phyloP scores from a whole-genome alignment of 92 coral and sea anemone species.

The Muricea muricata region DNA sequence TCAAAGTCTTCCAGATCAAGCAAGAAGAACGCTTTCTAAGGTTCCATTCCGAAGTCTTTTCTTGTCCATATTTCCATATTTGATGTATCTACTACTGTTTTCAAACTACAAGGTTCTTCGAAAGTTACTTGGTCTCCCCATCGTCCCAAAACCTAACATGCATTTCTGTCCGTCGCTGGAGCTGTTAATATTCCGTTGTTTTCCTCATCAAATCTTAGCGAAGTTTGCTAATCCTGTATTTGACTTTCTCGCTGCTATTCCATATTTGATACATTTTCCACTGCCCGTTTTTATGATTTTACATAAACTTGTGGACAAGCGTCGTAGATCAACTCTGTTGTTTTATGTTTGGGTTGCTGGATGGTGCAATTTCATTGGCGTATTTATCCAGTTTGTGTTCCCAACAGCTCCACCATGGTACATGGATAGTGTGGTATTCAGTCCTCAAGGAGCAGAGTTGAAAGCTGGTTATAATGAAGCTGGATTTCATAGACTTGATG shows the following conservation, averaged over 20 bases:
- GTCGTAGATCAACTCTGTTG: conserved; percentile 79
- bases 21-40: conserved; percentile 55
- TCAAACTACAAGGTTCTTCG: conserved; percentile 89
- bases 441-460: conserved; percentile 83
- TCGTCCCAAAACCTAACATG: conserved; percentile 80
- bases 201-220: conserved; percentile 94
- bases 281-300: conserved; percentile 84
- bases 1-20: conserved; percentile 83
- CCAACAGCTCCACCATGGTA: conserved; percentile 99
- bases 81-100: conserved; percentile 75
- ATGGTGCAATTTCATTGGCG: conserved; percentile 94
- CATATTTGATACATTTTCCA: conserved; percentile 91
- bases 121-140: conserved; percentile 78
- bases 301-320: conserved; percentile 83
- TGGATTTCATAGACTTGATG: conserved; percentile 97
- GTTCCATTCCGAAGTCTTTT: conserved; percentile 78
- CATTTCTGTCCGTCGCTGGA: conserved; percentile 94
- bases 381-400: conserved; percentile 87
- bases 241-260: conserved; percentile 96
- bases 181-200: conserved; percentile 91
- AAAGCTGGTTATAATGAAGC: conserved; percentile 96
- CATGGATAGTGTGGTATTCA: conserved; percentile 95
- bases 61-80: conserved; percentile 79
- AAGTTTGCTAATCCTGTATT: conserved; percentile 94
- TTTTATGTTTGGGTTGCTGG: conserved; percentile 97